Evolutionary conservation across 1,140 invertebrate genomes (phyloP), one percentile per base, ranked within the genome.

Genomic region (Drosophila lacertosa): DNA sequence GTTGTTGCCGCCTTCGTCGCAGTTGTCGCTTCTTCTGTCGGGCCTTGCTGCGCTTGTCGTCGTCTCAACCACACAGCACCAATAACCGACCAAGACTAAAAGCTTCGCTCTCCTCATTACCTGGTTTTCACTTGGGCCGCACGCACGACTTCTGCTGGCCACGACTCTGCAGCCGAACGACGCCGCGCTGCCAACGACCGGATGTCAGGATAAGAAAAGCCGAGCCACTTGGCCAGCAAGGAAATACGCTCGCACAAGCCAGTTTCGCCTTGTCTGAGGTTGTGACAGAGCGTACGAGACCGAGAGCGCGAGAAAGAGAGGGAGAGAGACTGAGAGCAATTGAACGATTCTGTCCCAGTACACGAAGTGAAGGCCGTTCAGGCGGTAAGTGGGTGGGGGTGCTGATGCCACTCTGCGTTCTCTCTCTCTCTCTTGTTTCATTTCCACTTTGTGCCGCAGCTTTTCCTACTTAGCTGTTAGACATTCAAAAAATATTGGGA

Each of bases 61-160:
- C 68, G 54, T 74, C 50, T 72, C 82, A 88, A 88, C 82, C 82
- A 89, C 82, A 88, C 82, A 88, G 83, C 83, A 89, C 82, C 82
- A 82, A 88, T 81, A 88, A 88, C 82, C 78, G 82, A 88, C 63
- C 74, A 89, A 88, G 82, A 89, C 82, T 89, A 88, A 88, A 88
- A 88, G 82, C 83, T 88, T 88, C 64, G 78, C 82, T 88, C 82
- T 82, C 60, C 82, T 89, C 81, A 88, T 82, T 88, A 88, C 82
- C 82, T 88, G 82, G 57, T 88, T 82, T 88, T 82, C 81, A 89
- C 78, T 86, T 69, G 57, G 63, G 29, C 70, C 39, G 11, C 51
- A 47, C 16, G 51, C 62, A 59, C 47, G 45, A 48, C 45, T 48
- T 29, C 24, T 3, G 39, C 57, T 44, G 24, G 9, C 58, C 42